Conservation (phyloP, 2,888 invertebrate genomes). For the Drosophila monieri region DNA sequence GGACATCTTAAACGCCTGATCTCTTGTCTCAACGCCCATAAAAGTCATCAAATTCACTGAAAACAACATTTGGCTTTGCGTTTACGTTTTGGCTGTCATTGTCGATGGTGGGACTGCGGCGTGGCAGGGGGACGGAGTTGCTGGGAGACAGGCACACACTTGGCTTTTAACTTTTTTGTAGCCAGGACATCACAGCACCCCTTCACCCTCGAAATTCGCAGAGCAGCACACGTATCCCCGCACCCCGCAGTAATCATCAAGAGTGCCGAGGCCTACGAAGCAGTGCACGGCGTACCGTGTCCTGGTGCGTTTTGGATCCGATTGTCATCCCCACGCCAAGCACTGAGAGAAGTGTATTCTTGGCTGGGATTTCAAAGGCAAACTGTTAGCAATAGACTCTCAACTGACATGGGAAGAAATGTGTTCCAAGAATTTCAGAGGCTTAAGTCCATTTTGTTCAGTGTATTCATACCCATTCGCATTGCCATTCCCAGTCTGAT, state of each 20-base stretch:
- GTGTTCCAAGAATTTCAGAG: background rate
- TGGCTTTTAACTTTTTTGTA: conserved; percentile 74
- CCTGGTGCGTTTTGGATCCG: conserved; percentile 55
- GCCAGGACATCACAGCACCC: conserved; percentile 32
- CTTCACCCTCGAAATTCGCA: conserved; percentile 15
- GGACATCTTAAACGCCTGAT: conserved; percentile 83
- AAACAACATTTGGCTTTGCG: conserved; percentile 80
- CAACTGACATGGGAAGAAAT: background rate
- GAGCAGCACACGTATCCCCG: conserved; percentile 18
- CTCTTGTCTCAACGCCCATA: conserved; percentile 81
- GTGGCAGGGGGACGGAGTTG: background rate
- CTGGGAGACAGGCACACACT: conserved; percentile 27
- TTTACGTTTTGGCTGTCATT: conserved; percentile 73
- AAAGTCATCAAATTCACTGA: conserved; percentile 83
- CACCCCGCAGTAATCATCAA: conserved; percentile 72
- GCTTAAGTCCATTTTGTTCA: background rate
- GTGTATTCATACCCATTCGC: conserved; percentile 20
- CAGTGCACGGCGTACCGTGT: conserved; percentile 64
- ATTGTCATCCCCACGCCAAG: background rate
- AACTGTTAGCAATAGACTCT: background rate
- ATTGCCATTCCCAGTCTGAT: conserved; percentile 30
- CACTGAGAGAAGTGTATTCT: background rate
- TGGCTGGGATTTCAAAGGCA: too few species aligned
- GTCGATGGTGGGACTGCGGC: conserved; percentile 55
- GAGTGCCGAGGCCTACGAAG: conserved; percentile 70